Evolutionary conservation across 2,797 vertebrate genomes (phyloP), one percentile per base, ranked within the genome.

Genomic region (Apodemus agrarius): DNA sequence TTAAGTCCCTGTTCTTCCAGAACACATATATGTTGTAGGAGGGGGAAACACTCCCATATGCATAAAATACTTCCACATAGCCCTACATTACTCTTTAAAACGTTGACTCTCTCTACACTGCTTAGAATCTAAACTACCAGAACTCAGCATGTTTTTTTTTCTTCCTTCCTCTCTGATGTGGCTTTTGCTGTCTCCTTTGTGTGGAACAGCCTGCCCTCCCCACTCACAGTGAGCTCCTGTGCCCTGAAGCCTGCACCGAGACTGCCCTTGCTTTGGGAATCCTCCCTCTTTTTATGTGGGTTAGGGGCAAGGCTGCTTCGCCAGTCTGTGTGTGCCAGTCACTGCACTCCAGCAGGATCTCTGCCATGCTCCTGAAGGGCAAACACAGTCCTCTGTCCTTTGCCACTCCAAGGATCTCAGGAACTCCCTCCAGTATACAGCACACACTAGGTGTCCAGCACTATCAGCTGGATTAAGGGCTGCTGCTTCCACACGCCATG

Each of bases 171-270:
- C 59, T 57, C 31, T 82, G 65, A 59, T 40, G 86, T 94, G 67
- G 72, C 52, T 92, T 93, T 91, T 96, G 65, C 22, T 91, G 34
- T 91, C 46, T 37, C 37, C 22, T 93, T 87, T 80, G 24, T 63
- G 86, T 74, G 21, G 34, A 95, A 79, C 57, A 37, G 2, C 37
- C 17, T 91, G 81, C 29, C 11, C 1, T 69, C 37, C 61, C 67
- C 12, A 72, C 85, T 14, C 57, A 74, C n/a, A 31, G 61, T 87
- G 65, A 91, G 57, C 59, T 91, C 22, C 17, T 34, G 63, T 54
- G 80, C 63, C 65, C 74, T 96, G 21, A 82, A 76, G 85, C 90
- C 59, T 96, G n/a, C 37, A 14, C 14, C n/a, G 82, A 92, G 89
- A 74, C 5, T 43, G 61, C 37, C 43, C 72, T 79, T 93, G 26